phyloP scores from a whole-genome alignment of 2,888 invertebrate species.

The Drosophila sordidula region DNA sequence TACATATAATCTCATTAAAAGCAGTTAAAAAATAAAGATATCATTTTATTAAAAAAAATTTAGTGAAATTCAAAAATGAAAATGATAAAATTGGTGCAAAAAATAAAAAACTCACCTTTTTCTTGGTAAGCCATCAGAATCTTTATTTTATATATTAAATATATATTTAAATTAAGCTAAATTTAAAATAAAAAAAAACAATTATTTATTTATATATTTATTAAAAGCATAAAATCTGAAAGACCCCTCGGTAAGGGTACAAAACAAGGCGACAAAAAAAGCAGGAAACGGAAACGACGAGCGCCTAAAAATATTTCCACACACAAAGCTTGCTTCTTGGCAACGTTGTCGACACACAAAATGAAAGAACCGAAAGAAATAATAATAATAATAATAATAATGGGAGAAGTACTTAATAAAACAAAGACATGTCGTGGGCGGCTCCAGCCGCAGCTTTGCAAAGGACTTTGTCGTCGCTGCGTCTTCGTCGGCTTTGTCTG shows the following conservation, averaged over 20 bases:
- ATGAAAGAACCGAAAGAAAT: not conserved
- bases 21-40: too few species aligned
- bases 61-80: too few species aligned
- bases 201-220: not conserved
- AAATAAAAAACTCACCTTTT: too few species aligned
- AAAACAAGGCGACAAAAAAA: not conserved
- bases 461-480: conserved; percentile 27
- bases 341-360: conserved; percentile 40
- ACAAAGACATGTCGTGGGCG: conserved; percentile 71
- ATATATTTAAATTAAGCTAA: too few species aligned
- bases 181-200: too few species aligned
- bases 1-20: too few species aligned
- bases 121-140: too few species aligned
- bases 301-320: conserved; percentile 62
- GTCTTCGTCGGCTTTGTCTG: conserved; percentile 10
- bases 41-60: too few species aligned
- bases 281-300: not conserved
- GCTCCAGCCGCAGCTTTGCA: conserved; percentile 39
- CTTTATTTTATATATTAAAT: too few species aligned
- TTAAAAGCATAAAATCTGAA: not conserved
- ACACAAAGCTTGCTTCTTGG: conserved; percentile 62
- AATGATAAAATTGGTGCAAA: too few species aligned
- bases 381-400: conserved; percentile 38
- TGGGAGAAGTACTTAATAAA: conserved; percentile 73
- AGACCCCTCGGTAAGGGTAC: not conserved